phyloP scores from a whole-genome alignment of 1,140 invertebrate species.

The Monochamus saltuarius region DNA sequence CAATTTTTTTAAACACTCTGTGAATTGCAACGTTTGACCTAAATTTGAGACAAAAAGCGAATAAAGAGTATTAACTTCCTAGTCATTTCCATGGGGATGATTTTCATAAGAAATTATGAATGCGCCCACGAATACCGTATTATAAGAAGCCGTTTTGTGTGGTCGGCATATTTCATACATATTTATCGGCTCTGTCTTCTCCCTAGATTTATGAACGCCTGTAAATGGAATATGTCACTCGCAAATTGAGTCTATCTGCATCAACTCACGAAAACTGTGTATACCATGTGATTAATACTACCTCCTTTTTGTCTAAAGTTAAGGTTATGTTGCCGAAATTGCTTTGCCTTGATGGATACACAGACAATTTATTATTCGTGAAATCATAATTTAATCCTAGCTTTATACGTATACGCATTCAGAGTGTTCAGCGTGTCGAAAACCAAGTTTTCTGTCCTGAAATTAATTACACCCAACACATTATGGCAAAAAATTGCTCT shows the following conservation, averaged over 20 bases:
- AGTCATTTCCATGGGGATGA: constrained; percentile 11
- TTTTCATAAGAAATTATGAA: constrained; percentile 30
- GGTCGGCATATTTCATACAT: constrained; percentile 37
- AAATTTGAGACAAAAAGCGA: background rate
- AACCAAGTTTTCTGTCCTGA: no score
- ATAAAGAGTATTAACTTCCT: background rate
- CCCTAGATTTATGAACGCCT: constrained; percentile 32
- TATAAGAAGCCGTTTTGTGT: constrained; percentile 30
- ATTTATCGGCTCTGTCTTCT: constrained; percentile 33
- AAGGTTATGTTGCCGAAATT: constrained; percentile 4
- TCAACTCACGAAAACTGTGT: constrained; percentile 19
- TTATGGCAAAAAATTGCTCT: no score
- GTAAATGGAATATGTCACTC: constrained; percentile 40
- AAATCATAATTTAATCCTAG: constrained; percentile 9
- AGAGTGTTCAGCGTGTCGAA: no score
- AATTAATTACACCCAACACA: no score
- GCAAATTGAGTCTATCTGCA: constrained; percentile 34
- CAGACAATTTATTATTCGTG: constrained; percentile 4
- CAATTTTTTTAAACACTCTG: no score
- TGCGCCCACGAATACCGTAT: constrained; percentile 30
- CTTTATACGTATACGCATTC: background rate
- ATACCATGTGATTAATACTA: constrained; percentile 27
- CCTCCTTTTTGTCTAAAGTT: constrained; percentile 7
- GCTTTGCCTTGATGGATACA: background rate
- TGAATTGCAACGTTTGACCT: no score